phyloP scores from a whole-genome alignment of 2,113 vertebrate genomes.

The Oryctolagus cuniculus region mOryCun1.1 NC_091442.1:31539501-31540000 shows the following conservation, averaged over 20 bases:
- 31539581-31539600: background rate
- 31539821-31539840: background rate
- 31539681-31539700: background rate
- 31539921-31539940: background rate
- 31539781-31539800: background rate
- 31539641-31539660: background rate
- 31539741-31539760: background rate
- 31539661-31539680: background rate
- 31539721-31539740: constrained; percentile 31
- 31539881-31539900: background rate
- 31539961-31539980: background rate
- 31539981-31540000: background rate
- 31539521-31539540: background rate
- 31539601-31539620: background rate
- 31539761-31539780: background rate
- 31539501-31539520: background rate
- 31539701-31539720: background rate
- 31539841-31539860: background rate
- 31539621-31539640: background rate
- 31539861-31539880: background rate
- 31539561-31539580: background rate
- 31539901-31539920: background rate
- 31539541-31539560: background rate
- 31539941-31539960: background rate
- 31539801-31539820: background rate